Conservation (phyloP, 2,797 vertebrate genomes). For the Ptychobarbus kaznakovi region DNA sequence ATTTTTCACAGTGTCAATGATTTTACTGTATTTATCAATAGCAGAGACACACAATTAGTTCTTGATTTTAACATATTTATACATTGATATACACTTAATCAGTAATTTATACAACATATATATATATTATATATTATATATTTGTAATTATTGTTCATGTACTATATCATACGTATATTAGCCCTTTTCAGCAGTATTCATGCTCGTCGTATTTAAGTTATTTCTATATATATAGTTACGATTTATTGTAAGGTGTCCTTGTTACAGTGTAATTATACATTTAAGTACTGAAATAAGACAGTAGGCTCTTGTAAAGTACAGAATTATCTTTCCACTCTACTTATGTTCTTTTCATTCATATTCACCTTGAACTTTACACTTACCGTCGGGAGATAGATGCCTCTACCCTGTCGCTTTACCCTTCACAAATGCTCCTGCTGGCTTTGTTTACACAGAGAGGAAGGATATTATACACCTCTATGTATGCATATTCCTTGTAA, state of each 20-base stretch:
- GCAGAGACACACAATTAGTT: too few relatives aligned
- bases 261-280: background rate
- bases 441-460: slow-evolving; percentile 18
- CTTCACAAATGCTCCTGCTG: slow-evolving; percentile 36
- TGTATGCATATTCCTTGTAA: slow-evolving; percentile 2
- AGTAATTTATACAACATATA: too few relatives aligned
- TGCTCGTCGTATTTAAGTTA: too few relatives aligned
- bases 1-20: background rate
- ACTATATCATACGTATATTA: too few relatives aligned
- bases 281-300: background rate
- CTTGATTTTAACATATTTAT: too few relatives aligned
- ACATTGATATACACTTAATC: too few relatives aligned
- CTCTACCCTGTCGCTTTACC: slow-evolving; percentile 41
- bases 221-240: too few relatives aligned
- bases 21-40: background rate
- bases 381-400: slow-evolving; percentile 44
- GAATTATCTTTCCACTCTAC: background rate
- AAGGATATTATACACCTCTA: background rate
- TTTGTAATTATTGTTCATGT: too few relatives aligned
- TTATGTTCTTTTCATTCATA: slow-evolving; percentile 20
- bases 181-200: too few relatives aligned
- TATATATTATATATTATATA: too few relatives aligned
- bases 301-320: background rate
- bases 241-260: background rate
- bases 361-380: slow-evolving; percentile 58